These are phyloP conservation scores for Anguilla japonica DNA, from an alignment of 2,113 vertebrate genomes.

Conservation along the genomic window DNA sequence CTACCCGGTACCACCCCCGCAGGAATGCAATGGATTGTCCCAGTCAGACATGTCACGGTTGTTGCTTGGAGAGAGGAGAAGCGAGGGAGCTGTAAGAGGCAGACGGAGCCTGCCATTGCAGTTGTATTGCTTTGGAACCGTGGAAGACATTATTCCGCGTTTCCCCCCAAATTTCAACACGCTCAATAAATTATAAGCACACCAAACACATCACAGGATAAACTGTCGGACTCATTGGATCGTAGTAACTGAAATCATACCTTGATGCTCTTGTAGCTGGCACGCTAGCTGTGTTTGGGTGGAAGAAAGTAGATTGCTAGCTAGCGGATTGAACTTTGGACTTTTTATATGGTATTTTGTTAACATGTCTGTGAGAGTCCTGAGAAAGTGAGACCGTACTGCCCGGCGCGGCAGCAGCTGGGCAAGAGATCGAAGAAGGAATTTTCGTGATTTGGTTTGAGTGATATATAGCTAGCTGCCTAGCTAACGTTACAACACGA, in stretches of 20 bases:
- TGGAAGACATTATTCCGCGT: constrained; percentile 44
- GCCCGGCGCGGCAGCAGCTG: constrained; percentile 75
- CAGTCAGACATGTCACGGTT: constrained; percentile 67
- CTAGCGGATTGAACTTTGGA: constrained; percentile 70
- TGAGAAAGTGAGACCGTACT: constrained; percentile 63
- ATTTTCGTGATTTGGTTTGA: constrained; percentile 50
- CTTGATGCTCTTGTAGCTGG: background rate
- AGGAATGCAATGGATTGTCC: constrained; percentile 59
- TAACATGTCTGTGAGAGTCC: constrained; percentile 67
- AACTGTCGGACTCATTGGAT: background rate
- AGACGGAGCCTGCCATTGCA: constrained; percentile 60
- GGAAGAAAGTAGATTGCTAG: constrained; percentile 12
- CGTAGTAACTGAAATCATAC: background rate
- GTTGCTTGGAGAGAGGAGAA: constrained; percentile 61
- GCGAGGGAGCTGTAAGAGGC: constrained; percentile 50
- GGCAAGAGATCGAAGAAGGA: constrained; percentile 58
- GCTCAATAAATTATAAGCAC: constrained; percentile 41
- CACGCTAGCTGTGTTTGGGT: background rate
- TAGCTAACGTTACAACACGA: constrained; percentile 44
- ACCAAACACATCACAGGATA: background rate
- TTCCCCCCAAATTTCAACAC: constrained; percentile 56
- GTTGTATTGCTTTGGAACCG: constrained; percentile 43
- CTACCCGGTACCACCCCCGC: constrained; percentile 40
- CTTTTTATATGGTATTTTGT: constrained; percentile 57
- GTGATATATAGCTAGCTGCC: constrained; percentile 42